Evolutionary conservation across 2,888 invertebrate genomes (phyloP).

Genomic region (Andrena camellia): DNA sequence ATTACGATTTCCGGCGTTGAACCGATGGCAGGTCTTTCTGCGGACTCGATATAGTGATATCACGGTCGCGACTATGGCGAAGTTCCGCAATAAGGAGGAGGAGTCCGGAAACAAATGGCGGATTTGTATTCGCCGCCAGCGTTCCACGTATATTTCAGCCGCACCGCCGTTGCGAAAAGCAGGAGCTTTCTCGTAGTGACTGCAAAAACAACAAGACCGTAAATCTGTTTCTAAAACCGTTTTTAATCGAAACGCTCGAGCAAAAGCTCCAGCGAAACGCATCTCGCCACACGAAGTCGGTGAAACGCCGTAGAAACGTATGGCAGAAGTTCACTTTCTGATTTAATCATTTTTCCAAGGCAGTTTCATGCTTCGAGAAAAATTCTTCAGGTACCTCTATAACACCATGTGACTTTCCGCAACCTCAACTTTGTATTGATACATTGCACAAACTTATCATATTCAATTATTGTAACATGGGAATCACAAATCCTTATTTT

Average conservation of each 20-base stretch:
- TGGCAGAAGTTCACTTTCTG: neutral
- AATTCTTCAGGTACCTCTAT: neutral
- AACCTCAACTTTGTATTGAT: no score
- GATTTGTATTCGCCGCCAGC: conserved; percentile 61
- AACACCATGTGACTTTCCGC: no score
- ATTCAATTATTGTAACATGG: no score
- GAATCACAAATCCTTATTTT: no score
- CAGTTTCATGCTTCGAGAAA: neutral
- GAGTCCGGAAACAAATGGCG: conserved; percentile 50
- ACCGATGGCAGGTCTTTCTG: conserved; percentile 31
- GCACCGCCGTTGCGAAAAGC: conserved; percentile 17
- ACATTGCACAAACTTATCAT: no score
- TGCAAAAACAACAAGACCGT: conserved; percentile 46
- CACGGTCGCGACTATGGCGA: conserved; percentile 26
- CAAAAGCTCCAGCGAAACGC: neutral
- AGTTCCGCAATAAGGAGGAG: conserved; percentile 55
- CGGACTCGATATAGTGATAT: conserved; percentile 32
- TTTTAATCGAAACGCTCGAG: conserved; percentile 53
- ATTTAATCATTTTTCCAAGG: neutral
- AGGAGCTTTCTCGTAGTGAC: conserved; percentile 21
- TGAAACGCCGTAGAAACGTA: neutral
- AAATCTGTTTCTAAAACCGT: conserved; percentile 54
- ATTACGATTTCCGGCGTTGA: conserved; percentile 40
- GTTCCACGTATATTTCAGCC: conserved; percentile 47
- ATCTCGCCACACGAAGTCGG: neutral